These are phyloP conservation scores for Halichoeres trimaculatus DNA, from an alignment of 2,113 vertebrate species.

Conservation along the genomic window DNA sequence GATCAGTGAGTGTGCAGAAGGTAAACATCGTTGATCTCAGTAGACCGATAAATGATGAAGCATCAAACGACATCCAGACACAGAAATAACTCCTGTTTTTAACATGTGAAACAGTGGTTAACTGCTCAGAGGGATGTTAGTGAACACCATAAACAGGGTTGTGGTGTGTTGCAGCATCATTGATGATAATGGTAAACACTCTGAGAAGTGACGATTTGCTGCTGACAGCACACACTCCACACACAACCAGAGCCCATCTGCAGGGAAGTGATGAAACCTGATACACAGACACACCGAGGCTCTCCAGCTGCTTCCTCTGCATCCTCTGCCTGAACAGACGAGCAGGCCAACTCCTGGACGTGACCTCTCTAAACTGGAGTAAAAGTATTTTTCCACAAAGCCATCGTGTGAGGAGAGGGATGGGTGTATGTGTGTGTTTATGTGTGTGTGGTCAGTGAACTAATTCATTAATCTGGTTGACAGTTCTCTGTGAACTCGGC, in stretches of 20 bases:
- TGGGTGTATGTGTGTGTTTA: constrained; percentile 13
- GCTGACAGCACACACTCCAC: constrained; percentile 17
- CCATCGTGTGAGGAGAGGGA: constrained; percentile 47
- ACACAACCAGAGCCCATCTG: constrained; percentile 32
- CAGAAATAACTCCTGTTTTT: no score
- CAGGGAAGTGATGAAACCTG: constrained; percentile 49
- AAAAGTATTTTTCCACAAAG: constrained; percentile 43
- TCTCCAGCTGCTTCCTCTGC: constrained; percentile 18
- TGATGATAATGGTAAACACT: neutral
- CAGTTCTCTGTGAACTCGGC: constrained; percentile 50
- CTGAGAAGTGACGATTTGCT: constrained; percentile 14
- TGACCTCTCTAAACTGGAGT: constrained; percentile 47
- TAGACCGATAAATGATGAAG: no score
- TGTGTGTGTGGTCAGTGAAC: constrained; percentile 49
- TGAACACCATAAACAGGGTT: constrained; percentile 17
- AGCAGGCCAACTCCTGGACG: constrained; percentile 27
- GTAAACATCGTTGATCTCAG: no score
- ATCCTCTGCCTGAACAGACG: constrained; percentile 18
- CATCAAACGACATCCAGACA: no score
- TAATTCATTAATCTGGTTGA: constrained; percentile 68
- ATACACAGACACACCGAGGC: constrained; percentile 34
- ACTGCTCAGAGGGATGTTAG: neutral
- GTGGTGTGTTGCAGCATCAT: constrained; percentile 6
- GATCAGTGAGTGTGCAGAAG: no score
- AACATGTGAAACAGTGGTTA: neutral